Base-by-base conservation (phyloP, 2,113 vertebrate genomes). In the Piaya cayana region DNA sequence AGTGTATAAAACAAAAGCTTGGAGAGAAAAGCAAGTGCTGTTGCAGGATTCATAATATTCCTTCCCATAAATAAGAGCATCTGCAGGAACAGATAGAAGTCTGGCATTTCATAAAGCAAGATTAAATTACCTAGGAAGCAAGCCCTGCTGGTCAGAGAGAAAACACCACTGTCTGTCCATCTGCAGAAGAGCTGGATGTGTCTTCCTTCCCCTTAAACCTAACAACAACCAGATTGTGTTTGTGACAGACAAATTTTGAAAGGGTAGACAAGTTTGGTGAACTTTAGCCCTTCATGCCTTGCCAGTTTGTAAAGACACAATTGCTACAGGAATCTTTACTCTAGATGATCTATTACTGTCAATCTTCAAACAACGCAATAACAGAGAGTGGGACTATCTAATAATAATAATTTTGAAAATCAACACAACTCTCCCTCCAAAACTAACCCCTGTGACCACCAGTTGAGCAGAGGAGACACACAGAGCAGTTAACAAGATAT, bases 11-110 rank as follows among this genome's bases (percentile, higher is more conserved):
- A 64, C 55, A 81, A 95, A 82, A 91, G 37, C 69, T 27, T 56
- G 59, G 65, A 50, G 69, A 96, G 58, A 67, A 68, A 59, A 86
- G 26, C 45, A 78, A 79, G 80, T 69, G 59, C 49, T 43, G 42
- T 62, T 81, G 65, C 60, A 95, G 68, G 90, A 68, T 64, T 96
- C 95, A 82, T 76, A 88, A 74, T 58, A 78, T 42, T 77, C 60
- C 85, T 80, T 91, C 60, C 74, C 55, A 56, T 37, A 65, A 84
- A 81, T 68, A 69, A 14, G 18, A 90, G 70, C 69, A 87, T 78
- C 84, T 69, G 86, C 87, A 81, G 83, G 53, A 68, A 43, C 82
- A 91, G 87, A 87, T 60, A 63, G 29, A 42, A 92, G 90, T 63
- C 71, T 81, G 75, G 90, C 89, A 88, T 92, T 65, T 68, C n/a